Conservation (phyloP, 2,797 vertebrate genomes). For the Muraenolepis orangiensis region DNA sequence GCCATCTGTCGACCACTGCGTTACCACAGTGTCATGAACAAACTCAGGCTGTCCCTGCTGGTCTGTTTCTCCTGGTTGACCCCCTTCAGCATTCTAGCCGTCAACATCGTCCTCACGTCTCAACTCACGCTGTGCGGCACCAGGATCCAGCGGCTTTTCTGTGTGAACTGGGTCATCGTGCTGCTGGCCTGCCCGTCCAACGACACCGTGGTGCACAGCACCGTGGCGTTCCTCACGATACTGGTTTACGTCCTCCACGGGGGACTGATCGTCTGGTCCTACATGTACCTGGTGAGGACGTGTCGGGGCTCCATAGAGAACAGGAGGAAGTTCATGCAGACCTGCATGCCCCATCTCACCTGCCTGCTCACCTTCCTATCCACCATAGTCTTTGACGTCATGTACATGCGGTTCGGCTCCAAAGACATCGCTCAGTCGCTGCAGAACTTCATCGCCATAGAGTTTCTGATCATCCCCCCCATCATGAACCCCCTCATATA, state of each 20-base stretch:
- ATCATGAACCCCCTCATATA: not conserved
- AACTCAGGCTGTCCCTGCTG: not conserved
- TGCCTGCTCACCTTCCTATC: not conserved
- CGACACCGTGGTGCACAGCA: not conserved
- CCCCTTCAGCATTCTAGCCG: not conserved
- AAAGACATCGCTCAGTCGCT: not conserved
- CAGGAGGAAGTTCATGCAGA: slow-evolving; percentile 6
- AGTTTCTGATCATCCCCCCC: not conserved
- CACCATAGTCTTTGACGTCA: not conserved
- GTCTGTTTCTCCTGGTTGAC: not conserved
- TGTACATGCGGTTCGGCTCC: not conserved
- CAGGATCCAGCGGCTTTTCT: not conserved
- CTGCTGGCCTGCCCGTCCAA: not conserved
- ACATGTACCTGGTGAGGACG: slow-evolving; percentile 1
- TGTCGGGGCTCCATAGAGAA: not conserved
- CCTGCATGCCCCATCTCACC: not conserved
- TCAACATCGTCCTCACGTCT: not conserved
- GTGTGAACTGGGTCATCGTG: not conserved
- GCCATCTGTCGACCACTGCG: not conserved
- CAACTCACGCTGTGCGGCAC: not conserved
- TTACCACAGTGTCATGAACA: not conserved
- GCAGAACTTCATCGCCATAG: not conserved
- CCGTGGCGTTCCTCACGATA: not conserved
- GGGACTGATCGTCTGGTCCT: not conserved
- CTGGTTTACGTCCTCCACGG: not conserved